Evolutionary conservation across 2,888 invertebrate species (phyloP), one percentile per base, ranked within the genome.

Genomic region (Bombyx huttoni): DNA sequence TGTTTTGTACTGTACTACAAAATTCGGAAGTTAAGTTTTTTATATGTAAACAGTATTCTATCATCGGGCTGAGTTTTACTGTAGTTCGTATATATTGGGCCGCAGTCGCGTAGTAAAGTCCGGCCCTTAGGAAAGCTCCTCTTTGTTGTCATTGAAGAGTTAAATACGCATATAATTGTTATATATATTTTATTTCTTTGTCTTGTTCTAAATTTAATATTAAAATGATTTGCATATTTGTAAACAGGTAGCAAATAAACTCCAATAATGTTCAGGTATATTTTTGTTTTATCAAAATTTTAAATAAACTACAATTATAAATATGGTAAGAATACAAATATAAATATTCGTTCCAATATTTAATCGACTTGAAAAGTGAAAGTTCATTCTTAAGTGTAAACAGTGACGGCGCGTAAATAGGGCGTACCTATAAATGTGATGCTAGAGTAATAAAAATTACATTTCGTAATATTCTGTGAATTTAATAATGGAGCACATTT

Each of bases 231-330:
- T 24, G 12, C 8, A 40, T 40, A 8, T 40, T 40, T 10, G 40
- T 40, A 40, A 40, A 40, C 3, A 40, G 52, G 48, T 52, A 51
- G 24, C 46, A 53, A 24, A 13, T 54, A 40, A 24, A n/a, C 34
- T 49, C 52, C 56, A 51, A 53, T 47, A 8, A 60, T 62, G 60
- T 56, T 59, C 49, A 58, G 59, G 62, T 60, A 59, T 57, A 46
- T 47, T 47, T 7, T 8, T 9, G 9, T 10, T 40, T 40, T 40
- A 10, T 40, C 0, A 10, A 40, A 40, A 3, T 40, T 40, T 40
- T 3, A 40, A 40, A 6, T 10, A 40, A 8, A 40, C 8, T 5
- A 10, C 0, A 40, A 40, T 10, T 40, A 40, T 6, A 12, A 10
- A 10, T 40, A 3, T 40, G 40, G 9, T 40, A 7, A 40, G 9